Base-by-base conservation (phyloP, 2,113 vertebrate genomes). In the Anser brachyrhynchus region DNA sequence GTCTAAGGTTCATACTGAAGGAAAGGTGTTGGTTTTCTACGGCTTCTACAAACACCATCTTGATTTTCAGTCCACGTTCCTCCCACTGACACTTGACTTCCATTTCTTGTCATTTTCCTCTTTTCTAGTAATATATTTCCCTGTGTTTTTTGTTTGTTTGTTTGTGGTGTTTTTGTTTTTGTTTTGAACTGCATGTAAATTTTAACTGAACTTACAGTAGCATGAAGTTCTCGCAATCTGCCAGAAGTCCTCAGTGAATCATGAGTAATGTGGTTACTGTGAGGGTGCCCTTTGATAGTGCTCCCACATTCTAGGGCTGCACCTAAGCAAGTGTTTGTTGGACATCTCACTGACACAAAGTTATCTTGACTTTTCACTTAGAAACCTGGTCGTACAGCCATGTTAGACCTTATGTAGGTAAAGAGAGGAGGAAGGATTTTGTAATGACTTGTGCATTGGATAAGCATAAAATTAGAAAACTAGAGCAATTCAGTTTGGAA, bases 321-420 rank as follows among this genome's bases (percentile, higher is more conserved):
- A 51, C 25, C 12, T 66, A 46, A 46, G 44, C 9, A 13, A 43
- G 9, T 22, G 16, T 29, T 91, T 58, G 11, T 37, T 69, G 9
- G 66, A 16, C 6, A 4, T 2, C 3, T 39, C 33, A 39, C 11
- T n/a, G 61, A 57, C 17, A 49, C 29, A n/a, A 73, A 70, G 49
- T 5, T 67, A 18, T 41, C 59, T 43, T 31, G 28, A 23, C 26
- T 84, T 79, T 71, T 65, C 65, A 20, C 65, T 88, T 49, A 33
- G 31, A 11, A 87, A 13, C 11, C 22, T 44, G 10, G 4, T 75
- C 18, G 26, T 49, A 29, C 14, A 17, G 4, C 8, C 18, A 7
- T n/a, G 12, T 61, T 58, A 51, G 41, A 69, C 5, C 2, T 87
- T 11, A 12, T 0, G 0, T 6, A 37, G 18, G n/a, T 65, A 57